Conservation (phyloP, 2,888 invertebrate species). For the Zygaena filipendulae region DNA sequence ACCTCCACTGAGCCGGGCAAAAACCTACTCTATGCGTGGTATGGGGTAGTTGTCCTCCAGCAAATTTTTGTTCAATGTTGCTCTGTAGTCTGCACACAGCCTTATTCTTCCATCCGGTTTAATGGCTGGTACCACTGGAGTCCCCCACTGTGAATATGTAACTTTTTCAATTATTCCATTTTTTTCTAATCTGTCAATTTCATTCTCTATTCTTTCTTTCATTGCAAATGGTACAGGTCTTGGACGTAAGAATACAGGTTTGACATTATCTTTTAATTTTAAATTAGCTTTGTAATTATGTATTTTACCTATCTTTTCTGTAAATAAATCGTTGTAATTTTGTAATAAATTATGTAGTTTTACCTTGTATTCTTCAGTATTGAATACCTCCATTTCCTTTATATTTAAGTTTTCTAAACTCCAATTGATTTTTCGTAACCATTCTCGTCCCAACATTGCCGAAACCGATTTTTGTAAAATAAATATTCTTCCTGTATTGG, state of each 20-base stretch:
- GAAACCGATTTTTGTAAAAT: background rate
- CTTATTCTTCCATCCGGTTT: slow-evolving; percentile 5
- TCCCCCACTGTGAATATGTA: slow-evolving; percentile 5
- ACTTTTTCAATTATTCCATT: background rate
- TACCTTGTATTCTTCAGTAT: background rate
- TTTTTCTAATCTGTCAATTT: background rate
- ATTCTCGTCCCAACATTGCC: background rate
- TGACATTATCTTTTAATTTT: background rate
- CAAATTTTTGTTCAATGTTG: slow-evolving; percentile 3
- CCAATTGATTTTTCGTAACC: background rate
- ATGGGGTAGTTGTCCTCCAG: slow-evolving; percentile 5
- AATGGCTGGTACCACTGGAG: slow-evolving; percentile 2
- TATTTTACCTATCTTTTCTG: background rate
- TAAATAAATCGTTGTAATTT: too few species aligned
- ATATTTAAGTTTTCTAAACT: background rate
- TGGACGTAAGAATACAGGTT: background rate
- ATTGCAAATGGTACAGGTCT: background rate
- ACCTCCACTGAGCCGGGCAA: slow-evolving; percentile 1
- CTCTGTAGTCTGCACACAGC: slow-evolving; percentile 8
- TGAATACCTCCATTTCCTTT: background rate
- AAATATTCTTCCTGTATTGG: background rate
- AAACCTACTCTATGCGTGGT: slow-evolving; percentile 6
- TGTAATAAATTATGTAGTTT: too few species aligned
- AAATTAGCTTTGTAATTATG: background rate
- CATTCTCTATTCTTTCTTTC: background rate